Conservation (phyloP, 2,113 vertebrate species). For the Chloropsis cyanopogon region DNA sequence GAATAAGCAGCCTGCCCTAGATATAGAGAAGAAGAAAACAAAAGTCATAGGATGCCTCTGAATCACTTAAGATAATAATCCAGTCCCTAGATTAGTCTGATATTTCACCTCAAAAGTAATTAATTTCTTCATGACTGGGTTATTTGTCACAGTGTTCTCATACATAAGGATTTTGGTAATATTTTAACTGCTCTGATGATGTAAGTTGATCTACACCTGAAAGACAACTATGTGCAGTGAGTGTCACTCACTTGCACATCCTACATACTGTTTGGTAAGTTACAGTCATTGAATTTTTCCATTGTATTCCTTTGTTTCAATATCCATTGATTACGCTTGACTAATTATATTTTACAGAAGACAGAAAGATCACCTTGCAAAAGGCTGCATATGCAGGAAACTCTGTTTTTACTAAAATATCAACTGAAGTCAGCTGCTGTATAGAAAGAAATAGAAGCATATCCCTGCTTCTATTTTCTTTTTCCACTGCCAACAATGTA, state of each 20-base stretch:
- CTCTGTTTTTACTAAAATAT: neutral
- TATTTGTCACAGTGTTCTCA: neutral
- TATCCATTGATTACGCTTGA: neutral
- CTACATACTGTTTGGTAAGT: neutral
- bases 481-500: neutral
- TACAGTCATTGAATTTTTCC: neutral
- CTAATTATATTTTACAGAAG: neutral
- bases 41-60: neutral
- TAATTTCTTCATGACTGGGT: neutral
- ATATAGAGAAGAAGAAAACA: neutral
- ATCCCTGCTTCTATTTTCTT: neutral
- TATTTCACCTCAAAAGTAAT: neutral
- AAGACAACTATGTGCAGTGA: neutral
- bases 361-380: neutral
- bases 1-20: neutral
- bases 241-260: neutral
- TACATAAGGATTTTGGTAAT: neutral
- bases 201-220: neutral
- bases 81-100: neutral
- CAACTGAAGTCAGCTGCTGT: neutral
- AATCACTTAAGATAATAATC: neutral
- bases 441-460: neutral
- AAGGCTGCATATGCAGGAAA: rapidly evolving
- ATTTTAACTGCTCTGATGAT: neutral
- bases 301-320: neutral